Percentiles rank a stretch among this genome's conserved stretches.
phyloP scores from a whole-genome alignment of 2,113 vertebrate genomes.

The Neogobius melanostomus region DNA sequence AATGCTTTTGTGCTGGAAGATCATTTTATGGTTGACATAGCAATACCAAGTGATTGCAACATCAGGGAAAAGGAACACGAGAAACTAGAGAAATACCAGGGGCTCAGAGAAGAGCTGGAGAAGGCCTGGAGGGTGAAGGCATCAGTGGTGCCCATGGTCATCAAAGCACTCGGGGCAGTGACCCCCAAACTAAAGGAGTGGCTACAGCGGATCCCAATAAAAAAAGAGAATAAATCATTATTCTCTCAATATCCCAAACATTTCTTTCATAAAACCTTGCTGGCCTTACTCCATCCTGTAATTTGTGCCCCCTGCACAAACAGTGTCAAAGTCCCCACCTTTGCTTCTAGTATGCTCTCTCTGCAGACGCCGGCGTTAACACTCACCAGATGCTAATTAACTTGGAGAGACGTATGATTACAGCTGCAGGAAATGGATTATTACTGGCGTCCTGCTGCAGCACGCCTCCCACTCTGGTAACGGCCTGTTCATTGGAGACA shows the following conservation, averaged over 20 bases:
- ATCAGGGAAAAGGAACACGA: no score
- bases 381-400: constrained; percentile 66
- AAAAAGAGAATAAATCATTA: no score
- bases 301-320: constrained; percentile 19
- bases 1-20: no score
- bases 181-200: no score
- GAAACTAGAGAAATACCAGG: no score
- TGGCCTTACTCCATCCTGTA: constrained; percentile 46
- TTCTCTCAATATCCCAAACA: constrained; percentile 39
- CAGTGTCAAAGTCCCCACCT: constrained; percentile 25
- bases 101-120: no score
- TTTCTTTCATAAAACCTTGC: constrained; percentile 49
- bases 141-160: no score
- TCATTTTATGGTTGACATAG: no score
- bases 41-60: no score
- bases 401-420: constrained; percentile 70
- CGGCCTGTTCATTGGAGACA: constrained; percentile 54
- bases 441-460: constrained; percentile 55
- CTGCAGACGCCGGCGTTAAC: constrained; percentile 30
- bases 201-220: no score
- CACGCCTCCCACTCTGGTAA: constrained; percentile 59
- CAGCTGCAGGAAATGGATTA: constrained; percentile 73
- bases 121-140: no score
- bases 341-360: constrained; percentile 29
- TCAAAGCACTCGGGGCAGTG: no score